These are phyloP conservation scores for Darevskia nairensis DNA, from an alignment of 2,797 vertebrate species.

Conservation along the genomic window DNA sequence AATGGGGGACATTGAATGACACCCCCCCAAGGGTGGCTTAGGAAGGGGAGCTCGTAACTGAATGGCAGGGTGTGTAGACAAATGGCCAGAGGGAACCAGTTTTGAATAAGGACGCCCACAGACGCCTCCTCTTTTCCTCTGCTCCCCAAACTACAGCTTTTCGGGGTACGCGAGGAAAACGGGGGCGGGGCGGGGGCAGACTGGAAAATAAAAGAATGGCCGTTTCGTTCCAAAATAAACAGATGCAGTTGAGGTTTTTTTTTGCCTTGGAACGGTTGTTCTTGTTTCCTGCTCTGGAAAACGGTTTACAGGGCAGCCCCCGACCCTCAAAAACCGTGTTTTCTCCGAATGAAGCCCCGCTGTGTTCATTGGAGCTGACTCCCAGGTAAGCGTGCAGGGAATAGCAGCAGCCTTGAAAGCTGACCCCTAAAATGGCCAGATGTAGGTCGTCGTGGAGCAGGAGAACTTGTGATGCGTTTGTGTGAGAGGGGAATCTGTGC, in stretches of 20 bases:
- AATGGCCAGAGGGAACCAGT: neutral
- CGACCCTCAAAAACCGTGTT: neutral
- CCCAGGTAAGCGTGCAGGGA: too few relatives aligned
- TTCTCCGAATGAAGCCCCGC: neutral
- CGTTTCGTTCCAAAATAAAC: neutral
- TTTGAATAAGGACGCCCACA: neutral
- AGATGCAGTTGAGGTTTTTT: neutral
- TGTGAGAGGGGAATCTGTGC: neutral
- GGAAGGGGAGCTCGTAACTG: neutral
- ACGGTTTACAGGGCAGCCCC: neutral
- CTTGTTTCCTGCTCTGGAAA: too few relatives aligned
- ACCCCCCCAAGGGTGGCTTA: slow-evolving; percentile 1
- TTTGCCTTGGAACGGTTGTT: neutral
- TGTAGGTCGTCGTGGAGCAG: neutral
- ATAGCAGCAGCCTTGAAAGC: too few relatives aligned
- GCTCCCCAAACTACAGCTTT: neutral
- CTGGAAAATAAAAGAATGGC: too few relatives aligned
- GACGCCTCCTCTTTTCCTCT: neutral
- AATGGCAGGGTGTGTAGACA: too few relatives aligned
- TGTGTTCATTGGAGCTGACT: neutral
- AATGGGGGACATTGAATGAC: too few relatives aligned
- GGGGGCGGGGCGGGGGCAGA: too few relatives aligned
- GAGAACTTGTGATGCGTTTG: too few relatives aligned
- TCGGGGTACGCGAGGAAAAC: neutral
- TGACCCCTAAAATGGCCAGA: neutral